Base-by-base conservation (phyloP, 1,140 invertebrate genomes). In the Euwallacea similis region DNA sequence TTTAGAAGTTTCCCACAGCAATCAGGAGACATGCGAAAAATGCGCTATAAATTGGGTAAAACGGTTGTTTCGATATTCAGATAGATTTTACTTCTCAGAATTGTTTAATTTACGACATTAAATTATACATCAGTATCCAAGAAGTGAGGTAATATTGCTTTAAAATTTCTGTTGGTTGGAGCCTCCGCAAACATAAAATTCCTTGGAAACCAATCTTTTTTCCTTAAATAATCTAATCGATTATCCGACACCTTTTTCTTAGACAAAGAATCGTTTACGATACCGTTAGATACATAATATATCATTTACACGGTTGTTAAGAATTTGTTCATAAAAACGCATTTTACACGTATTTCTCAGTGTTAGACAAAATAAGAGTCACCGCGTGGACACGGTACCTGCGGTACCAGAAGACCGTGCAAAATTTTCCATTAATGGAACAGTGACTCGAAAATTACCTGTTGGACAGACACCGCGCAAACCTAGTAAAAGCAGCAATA, bases 301-400 rank as follows among this genome's bases (percentile, higher is more conserved):
- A 59, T 33, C 56, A 59, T 59, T 59, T 59, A 55, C 56, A 59
- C 56, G 56, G 56, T 41, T 10, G 56, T 59, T 59, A 59, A 41
- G 56, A 41, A 59, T 59, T n/a, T 2, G 56, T 59, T 59, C 16
- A 33, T 9, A 21, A 56, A 59, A 59, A 59, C 13, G 33, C 56
- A 41, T 41, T 41, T 59, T 59, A 41, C 15, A 59, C 13, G 56
- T 59, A 41, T 41, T 33, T 9, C 15, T 33, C 16, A 59, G 16
- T 41, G 1, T 59, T 33, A 59, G 33, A 59, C 42, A 41, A 59
- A 59, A 21, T 59, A 41, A 59, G 33, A 41, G 10, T 13, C 56
- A 33, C 56, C 56, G 56, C 54, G 54, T 56, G 15, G 54, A 13
- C 46, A 10, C 46, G 46, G 46, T 11, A 59, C 10, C 56, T 8